A percentile compares a stretch with the other conserved stretches of the same genome.
phyloP scores from a whole-genome alignment of 2,888 invertebrate genomes.

The Nezara viridula region DNA sequence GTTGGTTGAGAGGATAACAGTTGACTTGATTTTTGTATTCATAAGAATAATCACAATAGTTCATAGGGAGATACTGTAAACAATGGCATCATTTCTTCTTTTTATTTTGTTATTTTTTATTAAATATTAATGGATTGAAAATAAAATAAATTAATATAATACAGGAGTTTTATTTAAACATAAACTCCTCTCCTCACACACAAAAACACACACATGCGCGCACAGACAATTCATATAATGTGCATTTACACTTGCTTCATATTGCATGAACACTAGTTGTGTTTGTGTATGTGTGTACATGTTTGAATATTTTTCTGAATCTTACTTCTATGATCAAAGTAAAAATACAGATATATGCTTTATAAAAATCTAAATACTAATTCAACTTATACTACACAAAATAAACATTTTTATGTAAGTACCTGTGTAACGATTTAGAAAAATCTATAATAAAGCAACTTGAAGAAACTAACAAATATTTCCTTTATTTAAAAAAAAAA shows the following conservation, averaged over 20 bases:
- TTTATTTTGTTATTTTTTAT: not conserved
- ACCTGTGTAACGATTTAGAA: not conserved
- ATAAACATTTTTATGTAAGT: not conserved
- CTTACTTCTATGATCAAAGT: not conserved
- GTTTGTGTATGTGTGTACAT: not conserved
- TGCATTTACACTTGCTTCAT: slow-evolving; percentile 11
- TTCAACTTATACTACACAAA: not conserved
- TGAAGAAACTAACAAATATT: slow-evolving; percentile 15
- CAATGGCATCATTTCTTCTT: slow-evolving; percentile 44
- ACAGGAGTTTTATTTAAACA: not conserved
- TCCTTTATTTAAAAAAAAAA: not conserved
- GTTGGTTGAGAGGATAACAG: not conserved
- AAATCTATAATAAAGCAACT: slow-evolving; percentile 28
- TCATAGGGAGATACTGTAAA: slow-evolving; percentile 3
- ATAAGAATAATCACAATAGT: not conserved
- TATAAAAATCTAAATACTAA: slow-evolving; percentile 17
- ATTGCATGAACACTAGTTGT: slow-evolving; percentile 17
- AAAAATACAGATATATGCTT: not conserved
- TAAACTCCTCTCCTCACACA: not conserved
- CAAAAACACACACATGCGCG: not conserved
- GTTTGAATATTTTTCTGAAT: not conserved
- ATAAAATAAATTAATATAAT: not conserved
- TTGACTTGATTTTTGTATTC: not conserved
- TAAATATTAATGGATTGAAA: not conserved
- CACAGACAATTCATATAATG: not conserved